Evolutionary conservation across 2,113 vertebrate genomes (phyloP), one percentile per base, ranked within the genome.

Genomic region (Scatophagus argus): DNA sequence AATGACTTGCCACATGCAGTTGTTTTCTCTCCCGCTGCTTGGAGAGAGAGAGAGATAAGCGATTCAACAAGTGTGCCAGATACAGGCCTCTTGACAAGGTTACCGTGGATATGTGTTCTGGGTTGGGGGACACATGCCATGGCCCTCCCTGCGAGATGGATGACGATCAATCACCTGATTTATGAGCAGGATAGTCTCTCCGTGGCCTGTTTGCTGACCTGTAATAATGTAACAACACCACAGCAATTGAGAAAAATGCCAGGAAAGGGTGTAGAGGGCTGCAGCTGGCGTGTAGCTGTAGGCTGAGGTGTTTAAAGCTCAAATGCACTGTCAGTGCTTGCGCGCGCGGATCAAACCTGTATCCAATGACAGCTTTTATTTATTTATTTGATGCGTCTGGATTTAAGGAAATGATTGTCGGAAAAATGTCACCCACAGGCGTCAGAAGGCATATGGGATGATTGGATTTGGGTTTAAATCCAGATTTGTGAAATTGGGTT

Each of bases 1-100:
- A 91, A 92, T 86, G 76, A 81, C 82, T 85, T 36, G 68, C 87
- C 85, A 85, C 84, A 81, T 82, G 83, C 84, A 87, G 80, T 79
- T 88, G 84, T 89, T 90, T 90, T 84, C 76, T 71, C 67, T 79
- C 79, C 68, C 0, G 44, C 86, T 27, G 83, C 81, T 61, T 3
- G 3, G 38, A 54, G 27, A 70, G 38, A 12, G 38, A 55, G 34
- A 72, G 63, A 49, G 36, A 61, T 27, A 68, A 1, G 41, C 23
- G 6, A 36, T 63, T 79, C 79, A 76, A 79, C 79, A 82, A 71
- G 76, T 84, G 77, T 56, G 63, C 69, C 78, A 77, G 64, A 80
- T 62, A 36, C 23, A 64, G 56, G 79, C 56, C 61, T 78, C 79
- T 58, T 62, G 79, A 75, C 77, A 79, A 75, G 81, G 81, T 82